These are phyloP conservation scores for Drosophila tristis DNA, from an alignment of 1,140 invertebrate species.

Conservation along the genomic window DNA sequence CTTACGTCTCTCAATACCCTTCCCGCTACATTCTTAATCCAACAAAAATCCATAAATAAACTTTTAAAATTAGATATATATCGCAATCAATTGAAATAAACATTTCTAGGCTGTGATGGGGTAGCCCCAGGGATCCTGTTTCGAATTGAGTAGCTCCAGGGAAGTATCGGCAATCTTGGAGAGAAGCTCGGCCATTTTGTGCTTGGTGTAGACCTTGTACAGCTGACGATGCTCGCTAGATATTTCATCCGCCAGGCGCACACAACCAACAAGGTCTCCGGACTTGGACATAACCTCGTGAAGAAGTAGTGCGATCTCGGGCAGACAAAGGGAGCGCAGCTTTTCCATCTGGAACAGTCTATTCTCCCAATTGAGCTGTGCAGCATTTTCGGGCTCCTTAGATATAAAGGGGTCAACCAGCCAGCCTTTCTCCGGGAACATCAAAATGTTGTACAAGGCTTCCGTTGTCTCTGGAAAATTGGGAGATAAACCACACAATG, in stretches of 20 bases:
- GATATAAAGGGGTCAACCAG: conserved; percentile 88
- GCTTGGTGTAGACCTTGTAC: conserved; percentile 92
- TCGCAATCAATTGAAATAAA: conserved; percentile 29
- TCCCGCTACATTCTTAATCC: conserved; percentile 45
- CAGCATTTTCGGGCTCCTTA: conserved; percentile 62
- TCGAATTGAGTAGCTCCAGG: conserved; percentile 89
- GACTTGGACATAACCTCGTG: conserved; percentile 91
- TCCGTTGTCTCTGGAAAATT: conserved; percentile 88
- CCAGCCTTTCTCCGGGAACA: conserved; percentile 96
- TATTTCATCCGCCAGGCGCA: conserved; percentile 92
- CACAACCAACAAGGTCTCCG: conserved; percentile 90
- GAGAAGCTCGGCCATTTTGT: conserved; percentile 90
- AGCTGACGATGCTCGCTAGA: conserved; percentile 91
- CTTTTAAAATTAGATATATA: conserved; percentile 57
- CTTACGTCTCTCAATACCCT: neutral
- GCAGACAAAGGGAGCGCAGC: conserved; percentile 92
- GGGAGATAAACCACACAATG: conserved; percentile 40
- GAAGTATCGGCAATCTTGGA: conserved; percentile 92
- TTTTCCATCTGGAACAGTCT: conserved; percentile 88
- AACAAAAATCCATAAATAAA: conserved; percentile 56
- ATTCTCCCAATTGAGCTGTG: conserved; percentile 65
- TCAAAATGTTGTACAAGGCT: conserved; percentile 93
- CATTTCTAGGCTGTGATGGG: conserved; percentile 57
- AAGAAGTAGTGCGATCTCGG: conserved; percentile 92
- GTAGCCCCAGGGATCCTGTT: conserved; percentile 89